phyloP scores from a whole-genome alignment of 2,888 invertebrate species.

The Drosophila neotestacea region DNA sequence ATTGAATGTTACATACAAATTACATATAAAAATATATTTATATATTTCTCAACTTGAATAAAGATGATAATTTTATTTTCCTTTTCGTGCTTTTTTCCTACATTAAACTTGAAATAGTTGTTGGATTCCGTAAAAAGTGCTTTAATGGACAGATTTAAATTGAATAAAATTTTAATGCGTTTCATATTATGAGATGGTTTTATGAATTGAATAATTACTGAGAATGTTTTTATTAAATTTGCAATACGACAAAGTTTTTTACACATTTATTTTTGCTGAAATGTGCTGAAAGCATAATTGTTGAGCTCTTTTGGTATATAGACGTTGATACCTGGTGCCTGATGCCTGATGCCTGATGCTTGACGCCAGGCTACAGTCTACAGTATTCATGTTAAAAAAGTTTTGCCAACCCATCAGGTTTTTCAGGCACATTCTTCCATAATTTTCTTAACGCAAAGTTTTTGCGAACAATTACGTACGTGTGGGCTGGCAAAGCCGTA shows the following conservation, averaged over 20 bases:
- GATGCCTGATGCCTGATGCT: slow-evolving; percentile 12
- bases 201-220: slow-evolving; percentile 27
- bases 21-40: too few species aligned
- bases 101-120: not conserved
- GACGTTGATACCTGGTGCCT: slow-evolving; percentile 26
- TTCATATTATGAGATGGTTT: slow-evolving; percentile 5
- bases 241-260: slow-evolving; percentile 22
- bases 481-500: slow-evolving; percentile 50
- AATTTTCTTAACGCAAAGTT: slow-evolving; percentile 75
- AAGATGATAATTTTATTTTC: too few species aligned
- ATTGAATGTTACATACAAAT: too few species aligned
- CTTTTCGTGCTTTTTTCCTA: not conserved
- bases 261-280: slow-evolving; percentile 13
- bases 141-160: slow-evolving; percentile 1
- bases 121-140: slow-evolving; percentile 3
- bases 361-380: slow-evolving; percentile 11
- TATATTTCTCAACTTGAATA: too few species aligned
- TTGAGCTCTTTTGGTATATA: slow-evolving; percentile 20
- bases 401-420: slow-evolving; percentile 57
- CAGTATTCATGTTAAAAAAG: slow-evolving; percentile 46
- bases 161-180: slow-evolving; percentile 10
- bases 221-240: slow-evolving; percentile 45
- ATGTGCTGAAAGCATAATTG: slow-evolving; percentile 25
- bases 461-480: slow-evolving; percentile 78
- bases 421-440: slow-evolving; percentile 65